Percentiles rank a stretch among this genome's conserved stretches.
Evolutionary conservation across 2,113 vertebrate species (phyloP).

Genomic region (Mastomys natalensis): DNA sequence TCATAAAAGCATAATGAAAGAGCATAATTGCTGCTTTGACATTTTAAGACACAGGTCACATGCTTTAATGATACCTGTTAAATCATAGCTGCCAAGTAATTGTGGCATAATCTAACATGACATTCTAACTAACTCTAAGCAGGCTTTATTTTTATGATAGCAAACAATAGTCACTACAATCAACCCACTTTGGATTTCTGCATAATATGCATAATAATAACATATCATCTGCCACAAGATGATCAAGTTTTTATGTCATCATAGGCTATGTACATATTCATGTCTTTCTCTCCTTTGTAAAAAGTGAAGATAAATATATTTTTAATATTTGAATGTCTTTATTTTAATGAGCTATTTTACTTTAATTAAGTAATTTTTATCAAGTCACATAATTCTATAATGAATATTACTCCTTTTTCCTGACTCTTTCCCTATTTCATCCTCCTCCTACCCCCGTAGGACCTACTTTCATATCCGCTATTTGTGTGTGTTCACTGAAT

Average conservation of each 20-base stretch:
- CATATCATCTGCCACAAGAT: conserved; percentile 29
- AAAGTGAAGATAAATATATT: background rate
- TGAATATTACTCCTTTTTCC: background rate
- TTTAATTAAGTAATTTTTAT: background rate
- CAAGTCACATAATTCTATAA: background rate
- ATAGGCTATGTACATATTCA: background rate
- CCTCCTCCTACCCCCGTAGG: background rate
- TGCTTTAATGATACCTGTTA: conserved; percentile 70
- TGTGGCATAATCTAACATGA: conserved; percentile 61
- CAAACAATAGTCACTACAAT: conserved; percentile 54
- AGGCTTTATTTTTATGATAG: conserved; percentile 59
- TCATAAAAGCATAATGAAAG: conserved; percentile 61
- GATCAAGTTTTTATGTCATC: conserved; percentile 51
- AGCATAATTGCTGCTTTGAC: conserved; percentile 64
- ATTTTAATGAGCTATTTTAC: background rate
- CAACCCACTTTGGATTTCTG: conserved; percentile 46
- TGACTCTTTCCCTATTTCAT: background rate
- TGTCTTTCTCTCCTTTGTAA: background rate
- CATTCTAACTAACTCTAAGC: conserved; percentile 73
- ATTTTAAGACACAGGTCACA: conserved; percentile 73
- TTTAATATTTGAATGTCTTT: background rate
- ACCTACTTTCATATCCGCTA: background rate
- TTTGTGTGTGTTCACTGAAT: background rate
- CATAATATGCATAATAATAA: conserved; percentile 56
- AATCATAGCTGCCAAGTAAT: conserved; percentile 62